A percentile compares a stretch with the other conserved stretches of the same genome.
These are phyloP conservation scores for Ladona fulva DNA, from an alignment of 1,140 invertebrate species.

Conservation along the genomic window DNA sequence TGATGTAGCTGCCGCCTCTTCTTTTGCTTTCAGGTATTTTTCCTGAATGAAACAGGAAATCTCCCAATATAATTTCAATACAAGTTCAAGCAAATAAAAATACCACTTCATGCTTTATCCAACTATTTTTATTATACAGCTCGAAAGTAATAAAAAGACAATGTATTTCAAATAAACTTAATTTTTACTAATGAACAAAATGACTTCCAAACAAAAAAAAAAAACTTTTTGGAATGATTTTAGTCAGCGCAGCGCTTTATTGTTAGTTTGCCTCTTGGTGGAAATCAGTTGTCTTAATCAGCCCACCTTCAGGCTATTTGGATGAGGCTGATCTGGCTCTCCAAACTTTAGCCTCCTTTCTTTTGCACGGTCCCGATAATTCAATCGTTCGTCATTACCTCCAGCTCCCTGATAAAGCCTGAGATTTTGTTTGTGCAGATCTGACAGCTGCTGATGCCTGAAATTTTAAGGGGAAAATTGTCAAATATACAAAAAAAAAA, in stretches of 20 bases:
- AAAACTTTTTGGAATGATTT: too few species aligned
- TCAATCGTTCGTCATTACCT: conserved; percentile 22
- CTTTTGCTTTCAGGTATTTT: conserved; percentile 49
- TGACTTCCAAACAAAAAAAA: too few species aligned
- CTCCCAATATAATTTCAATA: not conserved
- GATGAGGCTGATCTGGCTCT: conserved; percentile 64
- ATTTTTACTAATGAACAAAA: too few species aligned
- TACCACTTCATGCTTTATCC: too few species aligned
- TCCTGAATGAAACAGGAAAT: conserved; percentile 32
- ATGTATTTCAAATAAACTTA: too few species aligned
- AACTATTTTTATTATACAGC: too few species aligned
- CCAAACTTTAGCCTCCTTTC: conserved; percentile 92
- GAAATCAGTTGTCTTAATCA: not conserved
- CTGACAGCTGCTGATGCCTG: conserved; percentile 85
- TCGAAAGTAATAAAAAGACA: too few species aligned
- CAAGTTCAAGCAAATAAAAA: too few species aligned
- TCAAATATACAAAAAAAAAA: not conserved
- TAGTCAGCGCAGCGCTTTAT: too few species aligned
- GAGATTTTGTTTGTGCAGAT: conserved; percentile 91
- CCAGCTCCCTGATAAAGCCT: conserved; percentile 12
- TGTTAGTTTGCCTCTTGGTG: too few species aligned
- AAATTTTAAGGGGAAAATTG: not conserved
- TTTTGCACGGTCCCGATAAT: conserved; percentile 90
- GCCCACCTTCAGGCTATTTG: conserved; percentile 52
- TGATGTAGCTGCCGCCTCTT: conserved; percentile 37